These are phyloP conservation scores for Automeris io DNA, from an alignment of 2,888 invertebrate genomes.

Conservation along the genomic window DNA sequence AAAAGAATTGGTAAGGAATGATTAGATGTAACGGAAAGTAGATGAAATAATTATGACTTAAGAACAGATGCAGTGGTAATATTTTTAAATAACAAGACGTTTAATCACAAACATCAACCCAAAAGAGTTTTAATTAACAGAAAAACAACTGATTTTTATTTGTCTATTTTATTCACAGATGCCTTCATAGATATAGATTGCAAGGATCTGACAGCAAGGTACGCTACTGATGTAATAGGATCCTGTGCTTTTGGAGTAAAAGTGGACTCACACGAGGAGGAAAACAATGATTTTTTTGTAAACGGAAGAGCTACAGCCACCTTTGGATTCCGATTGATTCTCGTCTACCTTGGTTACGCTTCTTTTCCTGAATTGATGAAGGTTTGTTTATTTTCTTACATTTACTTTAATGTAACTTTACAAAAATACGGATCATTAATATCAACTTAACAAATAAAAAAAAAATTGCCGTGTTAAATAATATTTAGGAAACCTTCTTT, in stretches of 20 bases:
- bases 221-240: conserved; percentile 71
- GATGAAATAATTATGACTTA: too few relatives aligned
- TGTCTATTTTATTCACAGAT: conserved; percentile 17
- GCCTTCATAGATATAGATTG: conserved; percentile 41
- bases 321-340: conserved; percentile 31
- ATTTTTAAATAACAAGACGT: too few relatives aligned
- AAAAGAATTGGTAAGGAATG: too few relatives aligned
- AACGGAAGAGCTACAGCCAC: conserved; percentile 61
- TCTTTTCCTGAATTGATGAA: conserved; percentile 21
- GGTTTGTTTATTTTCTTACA: conserved; percentile 11
- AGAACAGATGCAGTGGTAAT: too few relatives aligned
- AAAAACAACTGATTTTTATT: not conserved
- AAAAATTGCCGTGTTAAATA: too few relatives aligned
- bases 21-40: too few relatives aligned
- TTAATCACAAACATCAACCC: too few relatives aligned
- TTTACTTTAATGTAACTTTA: too few relatives aligned
- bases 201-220: conserved; percentile 58
- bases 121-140: too few relatives aligned
- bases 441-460: too few relatives aligned
- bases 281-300: conserved; percentile 71
- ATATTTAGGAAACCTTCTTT: too few relatives aligned
- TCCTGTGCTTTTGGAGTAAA: conserved; percentile 67
- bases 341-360: conserved; percentile 22
- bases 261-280: conserved; percentile 69
- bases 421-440: too few relatives aligned